phyloP scores from a whole-genome alignment of 2,888 invertebrate species.

The Habrosyne pyritoides region DNA sequence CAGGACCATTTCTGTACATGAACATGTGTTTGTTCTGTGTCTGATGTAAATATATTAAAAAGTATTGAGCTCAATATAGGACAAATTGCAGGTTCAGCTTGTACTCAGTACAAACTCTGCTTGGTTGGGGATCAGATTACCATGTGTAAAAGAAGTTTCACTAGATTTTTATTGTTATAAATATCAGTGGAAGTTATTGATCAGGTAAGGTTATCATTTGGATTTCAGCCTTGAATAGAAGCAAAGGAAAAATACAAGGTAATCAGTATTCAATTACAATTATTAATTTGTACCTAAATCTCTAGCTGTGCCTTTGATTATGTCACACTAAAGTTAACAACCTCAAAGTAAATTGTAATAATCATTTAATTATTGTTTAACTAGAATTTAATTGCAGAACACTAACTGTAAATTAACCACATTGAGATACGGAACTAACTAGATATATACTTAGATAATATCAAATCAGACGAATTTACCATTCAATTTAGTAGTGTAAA shows the following conservation, averaged over 20 bases:
- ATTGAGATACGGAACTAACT: background rate
- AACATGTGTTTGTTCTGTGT: too few relatives aligned
- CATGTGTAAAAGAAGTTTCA: too few relatives aligned
- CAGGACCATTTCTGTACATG: too few relatives aligned
- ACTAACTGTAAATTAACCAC: background rate
- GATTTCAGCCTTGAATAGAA: background rate
- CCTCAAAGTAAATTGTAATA: constrained; percentile 53
- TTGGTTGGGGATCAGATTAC: too few relatives aligned
- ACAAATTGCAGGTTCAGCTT: too few relatives aligned
- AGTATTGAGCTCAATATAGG: too few relatives aligned
- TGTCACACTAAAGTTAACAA: constrained; percentile 61
- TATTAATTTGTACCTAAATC: too few relatives aligned
- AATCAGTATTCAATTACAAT: background rate
- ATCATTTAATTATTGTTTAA: constrained; percentile 10
- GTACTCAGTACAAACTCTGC: too few relatives aligned
- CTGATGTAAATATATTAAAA: too few relatives aligned
- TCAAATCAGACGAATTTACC: constrained; percentile 17
- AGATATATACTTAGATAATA: background rate
- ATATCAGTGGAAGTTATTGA: too few relatives aligned
- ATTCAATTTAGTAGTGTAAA: constrained; percentile 34
- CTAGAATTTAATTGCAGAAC: background rate
- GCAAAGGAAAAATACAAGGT: background rate
- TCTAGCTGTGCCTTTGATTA: constrained; percentile 39
- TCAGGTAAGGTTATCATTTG: background rate
- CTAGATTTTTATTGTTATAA: too few relatives aligned